Base-by-base conservation (phyloP, 2,113 vertebrate species). In the Trogon melanurus region DNA sequence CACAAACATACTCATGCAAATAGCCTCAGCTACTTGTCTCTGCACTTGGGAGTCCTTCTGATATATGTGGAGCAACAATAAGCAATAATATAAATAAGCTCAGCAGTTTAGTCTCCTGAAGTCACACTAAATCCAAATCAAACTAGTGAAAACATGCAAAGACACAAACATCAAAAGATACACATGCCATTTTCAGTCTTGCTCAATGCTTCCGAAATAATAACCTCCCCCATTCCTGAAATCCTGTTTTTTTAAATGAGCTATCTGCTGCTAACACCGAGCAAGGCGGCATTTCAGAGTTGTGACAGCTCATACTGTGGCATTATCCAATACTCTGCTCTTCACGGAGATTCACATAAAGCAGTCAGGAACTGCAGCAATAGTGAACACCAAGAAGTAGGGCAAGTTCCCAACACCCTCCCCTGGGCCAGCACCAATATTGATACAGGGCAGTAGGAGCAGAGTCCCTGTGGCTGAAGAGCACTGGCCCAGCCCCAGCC, bases 331-430 rank as follows among this genome's bases (percentile, higher is more conserved):
- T 17, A 29, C 53, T 64, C 51, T 23, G 65, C 92, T 85, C 79
- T 48, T 65, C 2, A 2, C 50, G 69, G 17, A 56, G 32, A 69
- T 53, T 57, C 90, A 41, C 81, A 95, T 4, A 79, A 64, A 88
- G 79, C 79, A 69, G 29, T 6, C 17, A 4, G 50, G 53, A 82
- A 85, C 17, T 0, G 0, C 74, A 91, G 85, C 50, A 65, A 21
- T 0, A 45, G 79, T 8, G 32, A 88, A 36, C 60, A 53, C 54
- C 18, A 67, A 85, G 74, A 94, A 94, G 64, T 10, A 88, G 92
- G 95, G 64, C 94, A 76, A 85, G 82, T 57, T 85, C 93, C 96
- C 81, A 72, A 19, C 56, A 22, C 20, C 21, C n/a, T 36, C 22
- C 53, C 3, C 0, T 13, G 21, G 50, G 88, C 74, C 93, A 90